Conservation (phyloP, 2,797 vertebrate genomes). For the Spheniscus humboldti region DNA sequence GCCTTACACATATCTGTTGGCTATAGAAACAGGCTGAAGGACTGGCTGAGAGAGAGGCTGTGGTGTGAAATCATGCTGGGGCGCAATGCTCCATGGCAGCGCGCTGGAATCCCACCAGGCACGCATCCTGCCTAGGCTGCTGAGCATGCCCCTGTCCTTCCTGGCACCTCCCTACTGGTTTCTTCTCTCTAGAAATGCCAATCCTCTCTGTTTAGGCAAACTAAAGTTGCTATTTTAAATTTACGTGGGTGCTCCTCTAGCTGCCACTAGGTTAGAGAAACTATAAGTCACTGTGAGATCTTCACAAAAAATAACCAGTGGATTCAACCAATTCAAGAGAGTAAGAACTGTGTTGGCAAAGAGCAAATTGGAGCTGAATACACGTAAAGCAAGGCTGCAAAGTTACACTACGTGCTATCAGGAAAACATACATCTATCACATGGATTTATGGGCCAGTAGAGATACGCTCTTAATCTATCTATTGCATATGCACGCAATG, state of each 20-base stretch:
- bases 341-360: not conserved
- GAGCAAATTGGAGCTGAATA: not conserved
- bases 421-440: not conserved
- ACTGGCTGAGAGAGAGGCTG: not conserved
- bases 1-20: not conserved
- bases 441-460: not conserved
- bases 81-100: accelerated
- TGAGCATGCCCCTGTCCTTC: not conserved
- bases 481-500: not conserved
- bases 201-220: not conserved
- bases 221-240: not conserved
- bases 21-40: not conserved
- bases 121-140: not conserved
- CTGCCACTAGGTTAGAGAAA: not conserved
- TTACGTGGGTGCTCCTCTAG: not conserved
- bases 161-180: not conserved
- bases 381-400: not conserved
- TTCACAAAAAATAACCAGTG: not conserved
- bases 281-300: not conserved
- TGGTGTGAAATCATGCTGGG: not conserved
- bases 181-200: not conserved
- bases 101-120: not conserved
- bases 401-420: not conserved
- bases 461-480: not conserved
- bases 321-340: not conserved